A percentile compares a stretch with the other conserved stretches of the same genome.
phyloP scores from a whole-genome alignment of 2,888 invertebrate species.

The Drosophila affinis region DNA sequence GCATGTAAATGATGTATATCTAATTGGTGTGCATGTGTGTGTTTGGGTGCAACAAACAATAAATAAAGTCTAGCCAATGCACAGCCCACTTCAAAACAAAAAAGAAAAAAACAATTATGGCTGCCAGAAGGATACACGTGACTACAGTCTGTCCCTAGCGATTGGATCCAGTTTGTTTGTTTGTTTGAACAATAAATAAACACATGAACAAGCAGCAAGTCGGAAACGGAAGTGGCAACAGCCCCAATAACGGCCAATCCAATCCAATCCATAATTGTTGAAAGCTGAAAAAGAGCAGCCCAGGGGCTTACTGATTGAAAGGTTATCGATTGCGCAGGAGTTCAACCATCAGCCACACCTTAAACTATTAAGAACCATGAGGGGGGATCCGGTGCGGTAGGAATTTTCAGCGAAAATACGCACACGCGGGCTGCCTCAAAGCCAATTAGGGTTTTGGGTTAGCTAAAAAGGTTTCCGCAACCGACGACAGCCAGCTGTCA shows the following conservation, averaged over 20 bases:
- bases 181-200: constrained; percentile 22
- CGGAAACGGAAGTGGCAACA: constrained; percentile 19
- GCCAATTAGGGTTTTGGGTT: constrained; percentile 65
- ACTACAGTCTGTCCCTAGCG: constrained; percentile 16
- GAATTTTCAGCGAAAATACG: constrained; percentile 35
- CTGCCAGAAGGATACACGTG: constrained; percentile 53
- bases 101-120: constrained; percentile 71
- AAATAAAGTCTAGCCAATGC: constrained; percentile 73
- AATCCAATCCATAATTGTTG: constrained; percentile 51
- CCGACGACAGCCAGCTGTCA: constrained; percentile 37
- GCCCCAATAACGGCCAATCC: constrained; percentile 2
- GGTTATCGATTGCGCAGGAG: not conserved
- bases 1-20: constrained; percentile 1
- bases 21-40: constrained; percentile 13
- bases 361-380: not conserved
- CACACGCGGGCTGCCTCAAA: constrained; percentile 63
- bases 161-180: constrained; percentile 16
- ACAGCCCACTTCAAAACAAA: constrained; percentile 60
- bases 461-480: constrained; percentile 61
- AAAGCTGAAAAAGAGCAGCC: constrained; percentile 22
- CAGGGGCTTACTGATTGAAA: not conserved
- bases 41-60: constrained; percentile 54
- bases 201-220: not conserved
- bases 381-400: not conserved
- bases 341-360: not conserved